Evolutionary conservation across 2,888 invertebrate genomes (phyloP), one percentile per base, ranked within the genome.

Genomic region (Trissolcus japonicus): DNA sequence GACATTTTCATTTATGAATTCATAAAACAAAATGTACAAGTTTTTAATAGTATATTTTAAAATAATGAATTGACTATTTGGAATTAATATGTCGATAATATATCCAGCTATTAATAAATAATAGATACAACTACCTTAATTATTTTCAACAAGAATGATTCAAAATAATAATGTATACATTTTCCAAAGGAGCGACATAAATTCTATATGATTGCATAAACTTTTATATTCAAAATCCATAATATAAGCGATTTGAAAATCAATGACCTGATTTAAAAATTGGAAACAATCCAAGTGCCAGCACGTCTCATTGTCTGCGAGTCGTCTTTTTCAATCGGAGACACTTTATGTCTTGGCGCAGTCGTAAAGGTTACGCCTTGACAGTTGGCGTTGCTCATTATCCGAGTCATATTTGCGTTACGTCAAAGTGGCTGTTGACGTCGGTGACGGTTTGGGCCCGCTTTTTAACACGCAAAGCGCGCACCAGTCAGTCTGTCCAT

Each of bases 401-500:
- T 48, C n/a, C 41, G 40, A 6, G 16, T 55, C 59, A 56, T 62
- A 46, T 68, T 62, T 65, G 50, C 57, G 40, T 6, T 55, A 21
- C 35, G 53, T 16, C 62, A 57, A 68, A 62, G 46, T 59, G 68
- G 48, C 59, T n/a, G 65, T 50, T 69, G 69, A 69, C 69, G 69
- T 69, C 65, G 68, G 68, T 59, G 68, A 69, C 7, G 46, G 56
- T 46, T 29, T 7, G 56, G 59, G 43, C 43, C 55, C 65, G 60
- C 60, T 54, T 65, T 76, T 76, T 76, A 61, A 65, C 69, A 65
- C 60, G 53, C 65, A 55, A 35, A 59, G 75, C 68, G 29, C 21
- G 65, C 65, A 40, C 41, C 53, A n/a, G 62, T 29, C 51, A 56
- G 43, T 53, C 43, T 53, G 43, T 55, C 65, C 69, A 69, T 69